phyloP scores from a whole-genome alignment of 2,113 vertebrate species.

The Clarias gariepinus region DNA sequence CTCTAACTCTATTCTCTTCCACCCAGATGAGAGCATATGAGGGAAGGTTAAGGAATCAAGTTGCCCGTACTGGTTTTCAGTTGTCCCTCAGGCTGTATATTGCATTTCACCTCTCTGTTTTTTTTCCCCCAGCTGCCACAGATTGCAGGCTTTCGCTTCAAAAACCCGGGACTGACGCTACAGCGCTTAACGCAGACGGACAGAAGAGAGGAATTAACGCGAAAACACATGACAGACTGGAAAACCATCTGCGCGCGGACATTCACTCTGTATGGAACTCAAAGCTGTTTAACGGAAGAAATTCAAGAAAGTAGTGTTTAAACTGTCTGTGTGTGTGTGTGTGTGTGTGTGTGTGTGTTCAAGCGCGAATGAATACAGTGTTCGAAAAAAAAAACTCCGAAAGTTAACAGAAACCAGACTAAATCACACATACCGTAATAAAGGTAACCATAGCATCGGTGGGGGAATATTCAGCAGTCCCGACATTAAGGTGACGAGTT shows the following conservation, averaged over 20 bases:
- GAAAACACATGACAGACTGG: not conserved
- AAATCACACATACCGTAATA: conserved; percentile 86
- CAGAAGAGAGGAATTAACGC: not conserved
- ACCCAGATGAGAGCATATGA: conserved; percentile 37
- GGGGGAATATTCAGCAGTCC: conserved; percentile 86
- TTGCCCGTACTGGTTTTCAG: conserved; percentile 58
- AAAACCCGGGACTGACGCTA: not conserved
- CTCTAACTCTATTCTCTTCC: conserved; percentile 39
- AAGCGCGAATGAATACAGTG: not conserved
- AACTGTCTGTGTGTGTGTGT: not conserved
- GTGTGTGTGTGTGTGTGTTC: not conserved
- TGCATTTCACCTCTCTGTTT: conserved; percentile 48
- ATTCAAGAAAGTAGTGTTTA: not conserved
- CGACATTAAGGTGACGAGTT: conserved; percentile 95
- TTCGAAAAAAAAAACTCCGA: not conserved
- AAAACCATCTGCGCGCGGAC: not conserved
- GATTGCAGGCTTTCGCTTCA: conserved; percentile 5
- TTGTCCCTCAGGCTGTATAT: conserved; percentile 52
- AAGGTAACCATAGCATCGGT: conserved; percentile 99
- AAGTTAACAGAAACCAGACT: not conserved
- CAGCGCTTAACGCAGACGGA: not conserved
- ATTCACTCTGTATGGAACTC: not conserved
- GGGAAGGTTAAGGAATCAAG: conserved; percentile 46
- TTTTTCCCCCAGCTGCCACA: conserved; percentile 6
- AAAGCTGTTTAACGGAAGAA: not conserved